Conservation (phyloP, 2,888 invertebrate species). For the Ctena decussata region DNA sequence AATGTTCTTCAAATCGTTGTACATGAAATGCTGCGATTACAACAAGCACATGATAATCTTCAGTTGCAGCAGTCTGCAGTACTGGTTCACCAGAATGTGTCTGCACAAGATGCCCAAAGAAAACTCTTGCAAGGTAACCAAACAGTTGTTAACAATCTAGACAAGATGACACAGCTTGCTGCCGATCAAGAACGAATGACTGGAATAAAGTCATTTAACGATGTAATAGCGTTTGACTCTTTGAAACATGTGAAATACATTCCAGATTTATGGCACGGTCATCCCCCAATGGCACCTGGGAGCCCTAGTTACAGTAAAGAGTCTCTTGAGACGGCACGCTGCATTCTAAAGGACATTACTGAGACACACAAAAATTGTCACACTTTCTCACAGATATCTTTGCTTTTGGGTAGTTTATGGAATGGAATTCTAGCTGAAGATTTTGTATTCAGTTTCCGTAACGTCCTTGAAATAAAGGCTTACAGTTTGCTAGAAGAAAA, state of each 20-base stretch:
- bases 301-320: constrained; percentile 18
- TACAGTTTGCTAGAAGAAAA: background rate
- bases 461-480: constrained; percentile 3
- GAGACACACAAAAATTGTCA: background rate
- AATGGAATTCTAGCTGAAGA: constrained; percentile 7
- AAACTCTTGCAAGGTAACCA: background rate
- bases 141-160: background rate
- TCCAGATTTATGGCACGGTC: constrained; percentile 39
- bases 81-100: constrained; percentile 53
- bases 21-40: constrained; percentile 46
- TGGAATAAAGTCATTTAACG: constrained; percentile 21
- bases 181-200: constrained; percentile 14
- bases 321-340: background rate
- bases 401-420: constrained; percentile 2
- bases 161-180: constrained; percentile 30
- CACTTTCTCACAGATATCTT: background rate
- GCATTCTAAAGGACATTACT: background rate
- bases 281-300: constrained; percentile 36
- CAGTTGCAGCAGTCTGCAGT: constrained; percentile 15
- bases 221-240: constrained; percentile 39
- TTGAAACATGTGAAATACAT: constrained; percentile 20
- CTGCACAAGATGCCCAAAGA: constrained; percentile 10
- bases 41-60: constrained; percentile 21
- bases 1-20: constrained; percentile 45
- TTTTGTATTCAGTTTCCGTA: constrained; percentile 13